A percentile compares a stretch with the other conserved stretches of the same genome.
Conservation (phyloP, 2,888 invertebrate genomes). For the Oscheius sp. region DNA sequence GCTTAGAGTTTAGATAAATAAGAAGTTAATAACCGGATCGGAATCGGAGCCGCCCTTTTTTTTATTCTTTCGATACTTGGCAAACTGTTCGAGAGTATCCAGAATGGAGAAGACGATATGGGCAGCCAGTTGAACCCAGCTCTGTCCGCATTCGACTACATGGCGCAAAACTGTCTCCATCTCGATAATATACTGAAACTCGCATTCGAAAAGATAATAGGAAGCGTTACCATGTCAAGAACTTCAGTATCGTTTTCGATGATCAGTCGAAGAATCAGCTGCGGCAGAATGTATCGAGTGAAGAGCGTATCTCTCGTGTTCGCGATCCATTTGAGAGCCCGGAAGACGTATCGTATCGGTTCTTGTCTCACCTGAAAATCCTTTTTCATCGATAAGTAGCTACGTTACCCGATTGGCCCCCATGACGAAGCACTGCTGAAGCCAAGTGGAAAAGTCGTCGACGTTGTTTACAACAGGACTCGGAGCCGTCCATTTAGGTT, state of each 20-base stretch:
- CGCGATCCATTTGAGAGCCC: slow-evolving; percentile 35
- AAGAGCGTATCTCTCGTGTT: slow-evolving; percentile 31
- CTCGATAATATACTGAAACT: slow-evolving; percentile 35
- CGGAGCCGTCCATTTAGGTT: neutral
- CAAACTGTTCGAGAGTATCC: slow-evolving; percentile 41
- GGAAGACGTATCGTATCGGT: slow-evolving; percentile 21
- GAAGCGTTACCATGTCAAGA: slow-evolving; percentile 18
- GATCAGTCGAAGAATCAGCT: slow-evolving; percentile 36
- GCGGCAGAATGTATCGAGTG: slow-evolving; percentile 33
- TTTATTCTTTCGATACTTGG: slow-evolving; percentile 23
- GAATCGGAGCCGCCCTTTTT: slow-evolving; percentile 10
- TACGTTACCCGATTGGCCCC: slow-evolving; percentile 21
- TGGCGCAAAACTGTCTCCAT: slow-evolving; percentile 37
- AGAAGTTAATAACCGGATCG: neutral
- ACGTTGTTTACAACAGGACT: slow-evolving; percentile 37
- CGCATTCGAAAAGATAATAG: neutral
- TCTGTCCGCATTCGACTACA: slow-evolving; percentile 16
- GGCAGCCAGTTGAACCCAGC: slow-evolving; percentile 42
- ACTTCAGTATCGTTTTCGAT: slow-evolving; percentile 29
- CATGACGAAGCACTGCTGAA: slow-evolving; percentile 30
- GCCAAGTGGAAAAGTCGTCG: slow-evolving; percentile 18
- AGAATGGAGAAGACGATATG: slow-evolving; percentile 46
- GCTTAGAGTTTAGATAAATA: neutral
- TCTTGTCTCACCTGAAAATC: slow-evolving; percentile 25
- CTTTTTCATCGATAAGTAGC: neutral